Percentiles rank a stretch among this genome's conserved stretches.
These are phyloP conservation scores for Phainopepla nitens DNA, from an alignment of 2,113 vertebrate genomes.

Conservation along the genomic window DNA sequence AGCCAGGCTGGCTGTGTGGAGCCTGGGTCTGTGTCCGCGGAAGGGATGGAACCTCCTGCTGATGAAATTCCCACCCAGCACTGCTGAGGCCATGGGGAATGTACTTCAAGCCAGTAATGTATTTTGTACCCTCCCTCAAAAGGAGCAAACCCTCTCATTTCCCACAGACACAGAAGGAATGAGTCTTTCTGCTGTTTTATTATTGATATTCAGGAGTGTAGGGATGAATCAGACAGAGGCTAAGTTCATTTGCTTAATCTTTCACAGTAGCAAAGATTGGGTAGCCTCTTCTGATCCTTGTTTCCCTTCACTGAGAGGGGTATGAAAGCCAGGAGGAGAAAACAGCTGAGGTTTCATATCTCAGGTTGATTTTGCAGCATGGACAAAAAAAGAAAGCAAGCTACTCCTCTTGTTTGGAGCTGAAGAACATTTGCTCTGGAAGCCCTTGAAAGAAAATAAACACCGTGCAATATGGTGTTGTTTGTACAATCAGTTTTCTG, in stretches of 20 bases:
- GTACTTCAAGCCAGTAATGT: not conserved
- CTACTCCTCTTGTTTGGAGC: not conserved
- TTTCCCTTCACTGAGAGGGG: not conserved
- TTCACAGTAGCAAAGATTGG: not conserved
- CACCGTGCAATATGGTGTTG: not conserved
- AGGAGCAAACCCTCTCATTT: not conserved
- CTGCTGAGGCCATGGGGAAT: not conserved
- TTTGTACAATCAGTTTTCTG: not conserved
- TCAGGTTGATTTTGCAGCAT: constrained; percentile 2
- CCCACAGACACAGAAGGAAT: not conserved
- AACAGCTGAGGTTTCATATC: constrained; percentile 25
- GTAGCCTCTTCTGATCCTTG: not conserved
- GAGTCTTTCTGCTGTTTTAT: not conserved
- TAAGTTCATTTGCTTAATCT: not conserved
- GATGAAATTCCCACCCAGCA: not conserved
- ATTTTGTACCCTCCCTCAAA: accelerated
- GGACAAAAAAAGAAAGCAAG: constrained; percentile 2
- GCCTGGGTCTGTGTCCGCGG: accelerated
- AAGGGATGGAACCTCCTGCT: not conserved
- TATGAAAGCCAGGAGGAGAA: constrained; percentile 1
- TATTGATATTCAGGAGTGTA: not conserved
- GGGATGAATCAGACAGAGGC: not conserved
- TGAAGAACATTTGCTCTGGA: constrained; percentile 13
- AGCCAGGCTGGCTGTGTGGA: not conserved
- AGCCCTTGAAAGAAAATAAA: constrained; percentile 29